Base-by-base conservation (phyloP, 1,140 invertebrate genomes). In the Mizuhopecten yessoensis region DNA sequence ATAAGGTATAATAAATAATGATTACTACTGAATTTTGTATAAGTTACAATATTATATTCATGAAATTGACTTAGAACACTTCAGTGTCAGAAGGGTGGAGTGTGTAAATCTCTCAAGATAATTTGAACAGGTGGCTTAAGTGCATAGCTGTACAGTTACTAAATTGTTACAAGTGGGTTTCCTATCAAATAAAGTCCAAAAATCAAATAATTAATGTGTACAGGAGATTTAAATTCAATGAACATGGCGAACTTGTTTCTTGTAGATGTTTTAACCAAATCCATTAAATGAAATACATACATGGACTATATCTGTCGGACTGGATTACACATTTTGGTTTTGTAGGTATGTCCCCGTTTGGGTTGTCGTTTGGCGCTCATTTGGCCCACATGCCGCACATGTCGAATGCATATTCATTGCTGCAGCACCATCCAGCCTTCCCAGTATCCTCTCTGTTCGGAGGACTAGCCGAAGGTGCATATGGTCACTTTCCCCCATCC, bases 301-400 rank as follows among this genome's bases (percentile, higher is more conserved):
- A 5, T 39, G 13, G n/a, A n/a, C n/a, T n/a, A n/a, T n/a, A n/a
- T n/a, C n/a, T n/a, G n/a, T n/a, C n/a, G n/a, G n/a, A n/a, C n/a
- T n/a, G n/a, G n/a, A n/a, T n/a, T n/a, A n/a, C n/a, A n/a, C n/a
- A n/a, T n/a, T n/a, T 88, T 86, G 20, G 34, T 33, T 89, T 88
- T 88, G 29, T 91, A 95, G 95, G 94, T 93, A 49, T 93, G 17
- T 92, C 93, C 9, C 90, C 94, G 0, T 90, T 94, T 90, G 92
- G 91, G 45, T 57, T 94, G 45, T 93, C 93, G 13, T 93, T 93
- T 89, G 89, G 91, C 33, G 93, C 94, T 33, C 93, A 93, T 86
- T 91, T 95, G 34, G 93, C 94, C 34, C 93, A 93, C 87, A 91
- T 95, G 34, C 91, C 93, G n/a, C 94, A 94, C 91, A 91, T 95